Evolutionary conservation across 2,888 invertebrate species (phyloP).

Genomic region (Liopterus haemorrhoidalis): DNA sequence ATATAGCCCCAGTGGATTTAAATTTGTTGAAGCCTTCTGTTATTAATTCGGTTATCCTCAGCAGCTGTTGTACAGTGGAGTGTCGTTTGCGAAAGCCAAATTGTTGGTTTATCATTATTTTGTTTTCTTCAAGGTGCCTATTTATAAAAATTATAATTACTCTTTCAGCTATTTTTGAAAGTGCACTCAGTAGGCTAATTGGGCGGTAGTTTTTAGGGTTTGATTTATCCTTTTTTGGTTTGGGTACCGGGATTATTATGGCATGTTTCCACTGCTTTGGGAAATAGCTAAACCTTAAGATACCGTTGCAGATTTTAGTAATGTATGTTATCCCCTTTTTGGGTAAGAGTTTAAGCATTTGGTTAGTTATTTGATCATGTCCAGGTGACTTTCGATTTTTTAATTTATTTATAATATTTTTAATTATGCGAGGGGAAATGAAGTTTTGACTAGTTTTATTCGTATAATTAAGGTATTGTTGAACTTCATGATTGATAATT

Average conservation of each 20-base stretch:
- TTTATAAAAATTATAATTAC: conserved; percentile 19
- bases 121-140: conserved; percentile 16
- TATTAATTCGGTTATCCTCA: conserved; percentile 31
- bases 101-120: conserved; percentile 27
- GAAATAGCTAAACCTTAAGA: conserved; percentile 21
- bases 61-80: conserved; percentile 32
- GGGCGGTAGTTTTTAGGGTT: conserved; percentile 28
- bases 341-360: conserved; percentile 21
- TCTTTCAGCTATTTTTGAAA: conserved; percentile 31
- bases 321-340: conserved; percentile 21
- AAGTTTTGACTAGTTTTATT: too few species aligned
- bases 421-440: too few species aligned
- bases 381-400: conserved; percentile 13
- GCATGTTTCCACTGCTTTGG: conserved; percentile 28
- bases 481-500: too few species aligned
- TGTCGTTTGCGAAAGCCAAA: conserved; percentile 33
- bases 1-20: too few species aligned
- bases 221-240: conserved; percentile 28
- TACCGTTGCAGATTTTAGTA: conserved; percentile 9
- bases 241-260: conserved; percentile 28
- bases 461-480: too few species aligned
- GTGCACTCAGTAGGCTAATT: conserved; percentile 29
- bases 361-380: conserved; percentile 13
- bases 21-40: too few species aligned
- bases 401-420: too few species aligned